These are phyloP conservation scores for Helarctos malayanus DNA, from an alignment of 2,797 vertebrate genomes.

Conservation along the genomic window DNA sequence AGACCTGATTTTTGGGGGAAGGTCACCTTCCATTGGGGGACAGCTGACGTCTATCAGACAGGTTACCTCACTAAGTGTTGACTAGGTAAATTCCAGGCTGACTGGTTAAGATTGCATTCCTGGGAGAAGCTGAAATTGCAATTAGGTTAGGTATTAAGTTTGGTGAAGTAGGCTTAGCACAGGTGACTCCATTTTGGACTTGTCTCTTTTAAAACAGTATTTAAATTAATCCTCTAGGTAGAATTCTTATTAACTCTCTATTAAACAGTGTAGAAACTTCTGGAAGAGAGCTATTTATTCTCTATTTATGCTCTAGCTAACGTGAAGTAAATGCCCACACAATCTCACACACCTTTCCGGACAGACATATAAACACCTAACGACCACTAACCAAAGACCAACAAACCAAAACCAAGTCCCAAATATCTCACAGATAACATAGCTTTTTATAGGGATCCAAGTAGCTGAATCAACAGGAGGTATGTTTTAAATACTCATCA, in stretches of 20 bases:
- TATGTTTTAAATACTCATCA: background rate
- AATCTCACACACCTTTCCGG: background rate
- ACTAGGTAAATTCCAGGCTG: background rate
- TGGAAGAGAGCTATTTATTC: background rate
- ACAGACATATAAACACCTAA: background rate
- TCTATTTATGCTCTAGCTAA: background rate
- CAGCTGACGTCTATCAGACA: background rate
- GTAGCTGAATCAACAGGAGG: background rate
- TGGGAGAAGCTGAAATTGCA: background rate
- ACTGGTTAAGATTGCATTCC: background rate
- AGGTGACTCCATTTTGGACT: background rate
- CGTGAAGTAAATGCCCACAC: background rate
- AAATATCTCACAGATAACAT: background rate
- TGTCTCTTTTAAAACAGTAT: background rate
- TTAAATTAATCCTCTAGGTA: background rate
- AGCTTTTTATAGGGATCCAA: background rate
- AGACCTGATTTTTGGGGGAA: background rate
- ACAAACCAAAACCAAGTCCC: background rate
- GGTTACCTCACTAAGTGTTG: background rate
- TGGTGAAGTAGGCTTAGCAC: background rate
- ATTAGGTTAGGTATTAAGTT: background rate
- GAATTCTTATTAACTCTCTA: background rate
- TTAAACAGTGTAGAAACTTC: background rate
- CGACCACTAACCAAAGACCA: background rate
- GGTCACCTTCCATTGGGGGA: background rate